A percentile compares a stretch with the other conserved stretches of the same genome.
Evolutionary conservation across 2,797 vertebrate species (phyloP).

Genomic region (Vireo griseus): DNA sequence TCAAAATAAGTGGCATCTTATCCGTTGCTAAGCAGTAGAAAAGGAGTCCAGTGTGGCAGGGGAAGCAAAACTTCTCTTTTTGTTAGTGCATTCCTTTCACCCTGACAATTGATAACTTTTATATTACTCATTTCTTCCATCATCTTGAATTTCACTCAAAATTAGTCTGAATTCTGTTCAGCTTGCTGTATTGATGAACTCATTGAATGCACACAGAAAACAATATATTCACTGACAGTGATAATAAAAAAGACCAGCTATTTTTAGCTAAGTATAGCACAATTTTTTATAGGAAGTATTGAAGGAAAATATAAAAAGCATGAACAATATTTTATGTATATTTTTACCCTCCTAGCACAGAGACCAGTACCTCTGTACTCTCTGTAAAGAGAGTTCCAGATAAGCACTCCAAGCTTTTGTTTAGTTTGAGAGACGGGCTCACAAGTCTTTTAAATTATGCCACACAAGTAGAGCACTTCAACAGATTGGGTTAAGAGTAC

Average conservation of each 20-base stretch:
- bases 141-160: background rate
- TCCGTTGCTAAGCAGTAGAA: constrained; percentile 36
- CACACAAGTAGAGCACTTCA: background rate
- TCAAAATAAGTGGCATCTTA: constrained; percentile 63
- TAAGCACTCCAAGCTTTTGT: background rate
- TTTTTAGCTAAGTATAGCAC: background rate
- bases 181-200: background rate
- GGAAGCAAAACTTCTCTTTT: constrained; percentile 18
- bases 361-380: background rate
- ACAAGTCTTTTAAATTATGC: constrained; percentile 20
- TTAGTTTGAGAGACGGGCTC: constrained; percentile 7
- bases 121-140: background rate
- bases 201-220: background rate
- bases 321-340: background rate
- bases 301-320: background rate
- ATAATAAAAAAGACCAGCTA: background rate
- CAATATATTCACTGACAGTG: background rate
- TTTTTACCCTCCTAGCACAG: background rate
- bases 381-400: background rate
- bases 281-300: background rate
- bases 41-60: background rate
- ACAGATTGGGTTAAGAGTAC: constrained; percentile 3
- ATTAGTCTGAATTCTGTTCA: background rate
- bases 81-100: background rate
- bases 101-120: background rate